Evolutionary conservation across 2,888 invertebrate species (phyloP).

Genomic region (Rhingia rostrata): DNA sequence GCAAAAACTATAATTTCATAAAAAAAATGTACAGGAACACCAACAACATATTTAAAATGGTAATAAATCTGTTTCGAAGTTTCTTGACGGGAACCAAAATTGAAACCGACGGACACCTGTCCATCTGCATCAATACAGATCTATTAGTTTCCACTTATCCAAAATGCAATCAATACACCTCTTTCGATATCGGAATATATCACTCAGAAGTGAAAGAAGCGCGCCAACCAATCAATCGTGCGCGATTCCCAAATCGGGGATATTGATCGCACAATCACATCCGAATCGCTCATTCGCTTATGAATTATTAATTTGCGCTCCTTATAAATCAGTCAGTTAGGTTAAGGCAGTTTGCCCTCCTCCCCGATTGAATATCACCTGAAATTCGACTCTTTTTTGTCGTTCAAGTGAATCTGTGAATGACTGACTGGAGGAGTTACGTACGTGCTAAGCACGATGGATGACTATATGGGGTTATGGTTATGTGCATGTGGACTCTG

Average conservation of each 20-base stretch:
- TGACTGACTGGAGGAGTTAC: constrained; percentile 21
- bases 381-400: constrained; percentile 15
- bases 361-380: not conserved
- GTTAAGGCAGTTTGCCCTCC: not conserved
- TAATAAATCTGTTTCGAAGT: no score
- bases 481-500: constrained; percentile 26
- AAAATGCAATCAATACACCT: constrained; percentile 41
- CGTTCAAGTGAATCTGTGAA: constrained; percentile 15
- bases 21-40: no score
- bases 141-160: constrained; percentile 4
- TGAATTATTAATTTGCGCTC: constrained; percentile 58
- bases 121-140: constrained; percentile 1
- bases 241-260: constrained; percentile 32
- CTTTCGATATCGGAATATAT: constrained; percentile 9
- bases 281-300: constrained; percentile 40
- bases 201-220: constrained; percentile 26
- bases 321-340: constrained; percentile 27
- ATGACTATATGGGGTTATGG: constrained; percentile 12
- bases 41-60: no score
- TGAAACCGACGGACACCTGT: constrained; percentile 26
- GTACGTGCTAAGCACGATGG: constrained; percentile 10
- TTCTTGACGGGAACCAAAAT: not conserved
- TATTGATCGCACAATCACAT: constrained; percentile 23
- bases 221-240: constrained; percentile 5
- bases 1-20: no score